phyloP scores from a whole-genome alignment of 2,888 invertebrate species.

The Napeogenes inachia region DNA sequence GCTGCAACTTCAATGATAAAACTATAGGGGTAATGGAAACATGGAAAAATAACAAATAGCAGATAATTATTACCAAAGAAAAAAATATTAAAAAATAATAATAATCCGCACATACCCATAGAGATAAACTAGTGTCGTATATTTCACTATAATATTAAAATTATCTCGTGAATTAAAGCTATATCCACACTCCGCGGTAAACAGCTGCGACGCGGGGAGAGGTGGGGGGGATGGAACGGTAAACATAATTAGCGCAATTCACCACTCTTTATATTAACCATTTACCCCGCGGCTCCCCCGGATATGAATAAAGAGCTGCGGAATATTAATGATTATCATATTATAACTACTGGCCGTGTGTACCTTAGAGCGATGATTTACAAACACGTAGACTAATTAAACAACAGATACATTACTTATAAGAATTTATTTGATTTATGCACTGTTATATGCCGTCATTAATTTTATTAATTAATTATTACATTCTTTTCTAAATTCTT shows the following conservation, averaged over 20 bases:
- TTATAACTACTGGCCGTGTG: background rate
- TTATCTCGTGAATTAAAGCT: slow-evolving; percentile 26
- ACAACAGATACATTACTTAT: background rate
- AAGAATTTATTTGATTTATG: too few species aligned
- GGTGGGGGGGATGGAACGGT: slow-evolving; percentile 20
- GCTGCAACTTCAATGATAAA: too few species aligned
- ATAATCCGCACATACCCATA: background rate
- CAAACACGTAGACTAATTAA: background rate
- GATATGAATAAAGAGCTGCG: slow-evolving; percentile 24
- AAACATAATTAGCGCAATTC: slow-evolving; percentile 41
- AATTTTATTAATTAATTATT: too few species aligned
- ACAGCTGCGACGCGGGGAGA: slow-evolving; percentile 21
- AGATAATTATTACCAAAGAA: too few species aligned
- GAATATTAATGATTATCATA: slow-evolving; percentile 15
- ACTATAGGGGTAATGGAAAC: too few species aligned
- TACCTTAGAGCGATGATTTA: background rate
- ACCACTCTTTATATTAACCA: slow-evolving; percentile 37
- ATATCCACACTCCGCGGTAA: slow-evolving; percentile 24
- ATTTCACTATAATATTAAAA: slow-evolving; percentile 16
- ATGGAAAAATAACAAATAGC: too few species aligned
- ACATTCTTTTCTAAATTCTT: too few species aligned
- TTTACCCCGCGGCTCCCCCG: slow-evolving; percentile 28
- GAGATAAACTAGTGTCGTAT: background rate
- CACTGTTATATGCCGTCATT: too few species aligned
- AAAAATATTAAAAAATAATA: too few species aligned